Evolutionary conservation across 2,113 vertebrate species (phyloP).

Genomic region (Stegastes partitus): DNA sequence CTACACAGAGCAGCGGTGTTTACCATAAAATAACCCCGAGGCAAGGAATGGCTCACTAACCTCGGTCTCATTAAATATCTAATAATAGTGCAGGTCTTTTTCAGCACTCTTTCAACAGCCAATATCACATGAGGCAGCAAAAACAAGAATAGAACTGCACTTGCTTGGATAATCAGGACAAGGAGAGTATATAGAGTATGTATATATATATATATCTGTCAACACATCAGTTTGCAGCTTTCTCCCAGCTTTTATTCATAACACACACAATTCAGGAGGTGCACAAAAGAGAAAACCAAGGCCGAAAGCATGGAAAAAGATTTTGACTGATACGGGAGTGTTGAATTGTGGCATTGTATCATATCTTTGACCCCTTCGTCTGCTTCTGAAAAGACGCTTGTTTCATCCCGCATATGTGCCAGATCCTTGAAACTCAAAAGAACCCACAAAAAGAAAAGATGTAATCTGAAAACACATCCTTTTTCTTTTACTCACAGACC

Average conservation of each 20-base stretch:
- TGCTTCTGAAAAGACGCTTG: not conserved
- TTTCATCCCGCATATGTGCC: not conserved
- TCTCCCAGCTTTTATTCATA: not conserved
- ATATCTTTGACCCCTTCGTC: not conserved
- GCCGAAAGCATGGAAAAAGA: not conserved
- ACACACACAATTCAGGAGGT: not conserved
- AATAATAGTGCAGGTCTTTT: constrained; percentile 1
- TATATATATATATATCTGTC: not conserved
- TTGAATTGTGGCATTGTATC: too few species aligned
- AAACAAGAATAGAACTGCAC: not conserved
- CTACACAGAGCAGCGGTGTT: not conserved
- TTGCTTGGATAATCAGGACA: not conserved
- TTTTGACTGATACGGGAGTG: too few species aligned
- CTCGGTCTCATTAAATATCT: constrained; percentile 14
- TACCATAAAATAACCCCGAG: constrained; percentile 1
- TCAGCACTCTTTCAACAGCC: constrained; percentile 7
- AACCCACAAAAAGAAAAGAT: not conserved
- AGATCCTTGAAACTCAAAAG: not conserved
- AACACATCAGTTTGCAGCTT: not conserved
- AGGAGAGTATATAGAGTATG: not conserved
- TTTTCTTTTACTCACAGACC: not conserved
- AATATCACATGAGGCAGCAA: not conserved
- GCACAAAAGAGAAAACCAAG: not conserved
- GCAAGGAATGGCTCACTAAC: not conserved
- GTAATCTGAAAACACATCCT: not conserved